A percentile compares a stretch with the other conserved stretches of the same genome.
These are phyloP conservation scores for Thalassaphorura encarpata DNA, from an alignment of 1,140 invertebrate genomes.

Conservation along the genomic window DNA sequence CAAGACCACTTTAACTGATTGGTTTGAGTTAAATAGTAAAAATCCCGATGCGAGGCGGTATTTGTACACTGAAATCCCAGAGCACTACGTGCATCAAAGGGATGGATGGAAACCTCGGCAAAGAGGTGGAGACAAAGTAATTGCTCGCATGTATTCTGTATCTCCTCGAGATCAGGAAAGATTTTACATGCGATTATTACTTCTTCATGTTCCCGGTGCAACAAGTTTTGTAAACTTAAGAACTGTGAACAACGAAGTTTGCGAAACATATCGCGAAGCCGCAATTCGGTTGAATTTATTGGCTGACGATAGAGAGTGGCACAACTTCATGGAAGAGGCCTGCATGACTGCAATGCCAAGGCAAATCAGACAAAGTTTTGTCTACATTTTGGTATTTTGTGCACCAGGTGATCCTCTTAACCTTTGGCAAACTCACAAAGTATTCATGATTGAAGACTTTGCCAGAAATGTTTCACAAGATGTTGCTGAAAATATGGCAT, in stretches of 20 bases:
- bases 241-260: conserved; percentile 35
- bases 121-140: background rate
- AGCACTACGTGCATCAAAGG: conserved; percentile 22
- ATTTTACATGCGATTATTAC: conserved; percentile 17
- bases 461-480: background rate
- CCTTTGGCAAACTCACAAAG: conserved; percentile 21
- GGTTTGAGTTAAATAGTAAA: conserved; percentile 12
- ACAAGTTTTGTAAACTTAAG: conserved; percentile 37
- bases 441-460: conserved; percentile 15
- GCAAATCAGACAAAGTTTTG: conserved; percentile 28
- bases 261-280: conserved; percentile 35
- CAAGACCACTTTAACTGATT: conserved; percentile 29
- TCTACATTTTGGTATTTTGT: conserved; percentile 20
- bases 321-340: conserved; percentile 29
- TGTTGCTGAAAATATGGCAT: background rate
- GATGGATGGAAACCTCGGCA: conserved; percentile 12
- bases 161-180: background rate
- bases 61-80: conserved; percentile 16
- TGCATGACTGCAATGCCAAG: conserved; percentile 6
- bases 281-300: conserved; percentile 34
- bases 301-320: conserved; percentile 36
- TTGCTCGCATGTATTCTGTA: conserved; percentile 5
- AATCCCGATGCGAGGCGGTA: background rate
- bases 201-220: conserved; percentile 34
- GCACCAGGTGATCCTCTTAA: conserved; percentile 16